These are phyloP conservation scores for Poecilobothrus nobilitatus DNA, from an alignment of 2,888 invertebrate genomes.

Conservation along the genomic window DNA sequence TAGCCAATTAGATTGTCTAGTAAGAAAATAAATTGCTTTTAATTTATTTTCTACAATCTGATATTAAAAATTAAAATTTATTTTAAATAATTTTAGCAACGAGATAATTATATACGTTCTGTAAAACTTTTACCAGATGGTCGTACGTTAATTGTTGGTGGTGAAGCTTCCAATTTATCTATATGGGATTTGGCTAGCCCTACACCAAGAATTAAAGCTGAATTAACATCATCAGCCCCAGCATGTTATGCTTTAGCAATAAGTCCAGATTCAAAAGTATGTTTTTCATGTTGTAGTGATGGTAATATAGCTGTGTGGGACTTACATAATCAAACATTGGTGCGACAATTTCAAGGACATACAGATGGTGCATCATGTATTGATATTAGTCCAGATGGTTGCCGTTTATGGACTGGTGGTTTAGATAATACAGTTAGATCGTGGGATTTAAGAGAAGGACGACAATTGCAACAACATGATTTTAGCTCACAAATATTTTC, in stretches of 20 bases:
- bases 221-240: slow-evolving; percentile 81
- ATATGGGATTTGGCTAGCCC: slow-evolving; percentile 93
- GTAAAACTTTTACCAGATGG: slow-evolving; percentile 93
- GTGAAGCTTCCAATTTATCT: slow-evolving; percentile 89
- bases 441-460: slow-evolving; percentile 90
- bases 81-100: slow-evolving; percentile 54
- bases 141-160: slow-evolving; percentile 89
- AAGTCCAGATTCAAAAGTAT: slow-evolving; percentile 93
- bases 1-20: slow-evolving; percentile 77
- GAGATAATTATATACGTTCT: slow-evolving; percentile 92
- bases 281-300: slow-evolving; percentile 98
- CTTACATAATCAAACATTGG: slow-evolving; percentile 79
- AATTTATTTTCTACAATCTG: neutral
- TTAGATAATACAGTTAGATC: slow-evolving; percentile 93
- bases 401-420: slow-evolving; percentile 85
- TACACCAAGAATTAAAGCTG: slow-evolving; percentile 86
- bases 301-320: slow-evolving; percentile 98
- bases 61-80: too few species aligned
- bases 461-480: slow-evolving; percentile 91
- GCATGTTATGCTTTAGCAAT: slow-evolving; percentile 98
- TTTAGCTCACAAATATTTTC: slow-evolving; percentile 86
- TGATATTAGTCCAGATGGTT: slow-evolving; percentile 90
- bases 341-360: slow-evolving; percentile 91
- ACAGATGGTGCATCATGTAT: slow-evolving; percentile 97
- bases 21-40: slow-evolving; percentile 38